Evolutionary conservation across 2,797 vertebrate species (phyloP).

Genomic region (Macrochelys suwanniensis): DNA sequence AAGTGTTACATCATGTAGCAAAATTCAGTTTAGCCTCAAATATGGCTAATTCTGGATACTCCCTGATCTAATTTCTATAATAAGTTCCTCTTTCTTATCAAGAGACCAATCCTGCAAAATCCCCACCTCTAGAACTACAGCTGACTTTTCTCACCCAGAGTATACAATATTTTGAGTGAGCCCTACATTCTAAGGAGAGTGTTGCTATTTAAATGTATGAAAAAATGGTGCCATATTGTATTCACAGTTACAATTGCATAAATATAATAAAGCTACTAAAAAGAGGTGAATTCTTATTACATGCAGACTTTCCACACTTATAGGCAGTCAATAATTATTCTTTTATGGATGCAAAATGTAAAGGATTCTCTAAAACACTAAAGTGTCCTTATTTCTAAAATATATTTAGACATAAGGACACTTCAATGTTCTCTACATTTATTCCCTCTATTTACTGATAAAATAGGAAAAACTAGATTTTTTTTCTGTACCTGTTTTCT

Average conservation of each 20-base stretch:
- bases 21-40: conserved; percentile 18
- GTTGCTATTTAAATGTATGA: conserved; percentile 10
- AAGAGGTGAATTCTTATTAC: background rate
- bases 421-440: background rate
- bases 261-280: background rate
- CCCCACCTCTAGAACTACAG: background rate
- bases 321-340: background rate
- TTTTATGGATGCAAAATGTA: background rate
- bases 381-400: background rate
- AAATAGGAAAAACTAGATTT: background rate
- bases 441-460: too few species aligned
- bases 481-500: background rate
- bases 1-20: conserved; percentile 20
- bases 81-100: background rate
- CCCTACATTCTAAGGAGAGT: conserved; percentile 5
- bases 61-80: background rate
- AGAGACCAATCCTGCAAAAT: conserved; percentile 16
- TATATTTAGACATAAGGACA: background rate
- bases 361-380: background rate
- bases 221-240: conserved; percentile 31
- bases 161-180: conserved; percentile 14
- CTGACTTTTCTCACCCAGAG: conserved; percentile 10
- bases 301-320: background rate
- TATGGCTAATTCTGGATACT: background rate
- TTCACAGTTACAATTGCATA: conserved; percentile 24